These are phyloP conservation scores for Bombus picipes DNA, from an alignment of 1,140 invertebrate species.

Conservation along the genomic window DNA sequence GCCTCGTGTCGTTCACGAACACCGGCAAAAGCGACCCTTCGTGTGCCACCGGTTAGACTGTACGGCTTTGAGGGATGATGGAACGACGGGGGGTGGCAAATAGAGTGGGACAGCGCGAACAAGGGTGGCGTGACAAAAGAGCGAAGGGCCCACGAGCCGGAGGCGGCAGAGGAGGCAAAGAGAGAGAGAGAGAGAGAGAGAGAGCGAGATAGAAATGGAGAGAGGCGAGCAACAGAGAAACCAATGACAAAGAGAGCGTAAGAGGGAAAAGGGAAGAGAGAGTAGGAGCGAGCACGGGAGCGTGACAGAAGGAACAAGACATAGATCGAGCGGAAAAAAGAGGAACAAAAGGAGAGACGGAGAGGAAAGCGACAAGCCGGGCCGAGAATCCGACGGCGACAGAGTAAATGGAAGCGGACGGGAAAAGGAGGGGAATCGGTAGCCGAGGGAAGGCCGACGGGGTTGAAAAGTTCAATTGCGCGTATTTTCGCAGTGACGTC, in stretches of 20 bases:
- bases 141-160: conserved; percentile 68
- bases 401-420: conserved; percentile 61
- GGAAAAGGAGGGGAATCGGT: conserved; percentile 45
- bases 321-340: conserved; percentile 54
- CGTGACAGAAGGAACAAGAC: conserved; percentile 38
- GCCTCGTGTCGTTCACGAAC: conserved; percentile 35
- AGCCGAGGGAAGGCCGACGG: conserved; percentile 64
- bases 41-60: conserved; percentile 66
- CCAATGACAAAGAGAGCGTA: conserved; percentile 37
- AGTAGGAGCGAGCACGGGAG: conserved; percentile 49
- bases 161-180: conserved; percentile 47
- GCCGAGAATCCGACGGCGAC: conserved; percentile 65
- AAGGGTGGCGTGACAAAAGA: conserved; percentile 82
- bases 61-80: conserved; percentile 76
- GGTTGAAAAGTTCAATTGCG: conserved; percentile 83
- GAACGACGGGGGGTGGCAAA: conserved; percentile 74
- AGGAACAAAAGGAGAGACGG: conserved; percentile 40
- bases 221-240: conserved; percentile 32
- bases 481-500: conserved; percentile 81
- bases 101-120: conserved; percentile 80
- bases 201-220: not conserved
- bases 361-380: conserved; percentile 53
- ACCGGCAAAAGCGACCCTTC: conserved; percentile 39
- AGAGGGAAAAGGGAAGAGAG: conserved; percentile 35
- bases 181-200: not conserved